phyloP scores from a whole-genome alignment of 2,797 vertebrate species.

The Malacoraja senta region DNA sequence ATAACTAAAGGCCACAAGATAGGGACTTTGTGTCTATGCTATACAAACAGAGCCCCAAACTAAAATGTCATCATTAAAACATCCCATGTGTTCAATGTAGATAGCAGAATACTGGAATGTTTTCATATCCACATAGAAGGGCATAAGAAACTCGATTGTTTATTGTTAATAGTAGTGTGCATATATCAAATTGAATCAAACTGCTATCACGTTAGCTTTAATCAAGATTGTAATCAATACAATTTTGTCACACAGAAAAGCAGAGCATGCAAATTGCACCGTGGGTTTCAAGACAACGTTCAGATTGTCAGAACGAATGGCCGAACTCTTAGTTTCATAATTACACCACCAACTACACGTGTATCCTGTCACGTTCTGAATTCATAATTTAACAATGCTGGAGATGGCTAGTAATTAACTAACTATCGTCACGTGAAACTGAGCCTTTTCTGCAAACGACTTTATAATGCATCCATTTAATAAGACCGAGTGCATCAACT shows the following conservation, averaged over 20 bases:
- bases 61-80: too few relatives aligned
- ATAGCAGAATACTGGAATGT: not conserved
- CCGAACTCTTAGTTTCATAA: not conserved
- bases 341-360: too few relatives aligned
- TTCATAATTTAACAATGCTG: not conserved
- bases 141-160: too few relatives aligned
- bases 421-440: not conserved
- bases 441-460: not conserved
- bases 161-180: not conserved
- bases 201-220: not conserved
- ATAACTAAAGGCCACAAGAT: not conserved
- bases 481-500: not conserved
- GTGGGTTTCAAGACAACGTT: not conserved
- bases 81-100: not conserved
- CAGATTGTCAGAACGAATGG: not conserved
- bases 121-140: not conserved
- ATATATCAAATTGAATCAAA: not conserved
- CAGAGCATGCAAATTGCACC: not conserved
- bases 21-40: not conserved
- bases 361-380: not conserved
- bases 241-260: not conserved
- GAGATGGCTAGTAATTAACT: not conserved
- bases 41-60: not conserved
- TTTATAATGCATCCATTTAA: not conserved
- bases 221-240: not conserved